Evolutionary conservation across 2,797 vertebrate species (phyloP).

Genomic region (Cossypha niveicapilla): DNA sequence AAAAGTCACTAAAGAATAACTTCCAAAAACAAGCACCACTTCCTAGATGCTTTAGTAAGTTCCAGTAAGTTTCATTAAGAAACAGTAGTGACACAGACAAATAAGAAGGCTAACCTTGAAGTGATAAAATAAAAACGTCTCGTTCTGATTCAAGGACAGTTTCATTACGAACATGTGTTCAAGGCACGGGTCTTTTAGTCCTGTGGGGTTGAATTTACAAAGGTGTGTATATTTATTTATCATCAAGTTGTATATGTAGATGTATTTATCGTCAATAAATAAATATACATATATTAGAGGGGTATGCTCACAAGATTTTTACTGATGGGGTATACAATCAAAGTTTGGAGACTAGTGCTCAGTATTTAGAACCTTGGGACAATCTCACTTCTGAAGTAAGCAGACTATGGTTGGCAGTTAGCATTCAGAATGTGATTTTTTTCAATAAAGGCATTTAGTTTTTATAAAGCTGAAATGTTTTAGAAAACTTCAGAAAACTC

Average conservation of each 20-base stretch:
- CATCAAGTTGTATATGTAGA: background rate
- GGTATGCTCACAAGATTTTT: background rate
- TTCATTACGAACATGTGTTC: background rate
- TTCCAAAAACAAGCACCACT: background rate
- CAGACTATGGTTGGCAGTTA: background rate
- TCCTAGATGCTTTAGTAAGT: background rate
- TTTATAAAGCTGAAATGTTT: background rate
- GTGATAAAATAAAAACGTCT: background rate
- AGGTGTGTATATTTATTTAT: background rate
- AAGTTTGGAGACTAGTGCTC: background rate
- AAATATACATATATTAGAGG: background rate
- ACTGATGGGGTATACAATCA: background rate
- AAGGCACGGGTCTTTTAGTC: background rate
- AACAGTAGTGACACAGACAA: background rate
- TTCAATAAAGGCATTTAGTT: background rate
- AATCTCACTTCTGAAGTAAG: background rate
- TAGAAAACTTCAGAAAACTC: background rate
- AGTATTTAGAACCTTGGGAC: background rate
- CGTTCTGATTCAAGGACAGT: rapidly evolving
- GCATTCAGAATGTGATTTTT: background rate
- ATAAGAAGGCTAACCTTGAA: background rate
- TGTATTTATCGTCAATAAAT: background rate
- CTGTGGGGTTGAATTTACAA: background rate
- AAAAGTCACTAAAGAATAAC: background rate
- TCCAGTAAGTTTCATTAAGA: background rate